Conservation (phyloP, 23 tunicate species). For the Botrylloides violaceus region DNA sequence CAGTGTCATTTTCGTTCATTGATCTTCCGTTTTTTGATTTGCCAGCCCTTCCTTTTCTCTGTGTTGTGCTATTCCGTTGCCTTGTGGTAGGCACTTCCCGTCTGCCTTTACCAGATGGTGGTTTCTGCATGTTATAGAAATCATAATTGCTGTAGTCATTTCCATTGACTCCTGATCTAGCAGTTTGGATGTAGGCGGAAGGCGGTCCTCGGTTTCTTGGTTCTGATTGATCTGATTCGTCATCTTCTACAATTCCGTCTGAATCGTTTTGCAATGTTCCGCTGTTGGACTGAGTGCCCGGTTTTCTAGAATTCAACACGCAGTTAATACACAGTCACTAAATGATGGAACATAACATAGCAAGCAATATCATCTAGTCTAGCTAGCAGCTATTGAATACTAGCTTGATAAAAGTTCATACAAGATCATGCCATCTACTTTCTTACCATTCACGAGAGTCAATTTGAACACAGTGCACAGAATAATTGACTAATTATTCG, state of each 20-base stretch:
- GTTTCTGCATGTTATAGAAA: slow-evolving; percentile 80
- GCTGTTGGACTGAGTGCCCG: slow-evolving; percentile 21
- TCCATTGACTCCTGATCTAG: background rate
- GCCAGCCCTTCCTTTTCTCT: background rate
- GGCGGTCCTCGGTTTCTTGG: background rate
- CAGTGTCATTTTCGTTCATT: slow-evolving; percentile 32
- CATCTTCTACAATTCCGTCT: slow-evolving; percentile 10
- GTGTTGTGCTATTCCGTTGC: background rate
- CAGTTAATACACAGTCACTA: background rate
- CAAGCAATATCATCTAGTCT: background rate
- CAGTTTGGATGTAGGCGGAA: slow-evolving; percentile 14
- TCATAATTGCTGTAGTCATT: slow-evolving; percentile 37
- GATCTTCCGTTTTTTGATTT: slow-evolving; percentile 19
- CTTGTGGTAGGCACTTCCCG: background rate
- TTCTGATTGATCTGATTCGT: background rate
- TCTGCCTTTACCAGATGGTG: slow-evolving; percentile 5
- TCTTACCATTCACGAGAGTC: no score
- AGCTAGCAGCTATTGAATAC: no score
- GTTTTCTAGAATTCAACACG: slow-evolving; percentile 7
- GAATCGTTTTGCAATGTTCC: slow-evolving; percentile 11
- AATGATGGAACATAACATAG: background rate
- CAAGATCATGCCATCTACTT: no score
- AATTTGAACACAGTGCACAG: no score
- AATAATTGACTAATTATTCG: no score
- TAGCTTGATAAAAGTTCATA: no score